A percentile compares a stretch with the other conserved stretches of the same genome.
Conservation (phyloP, 53 echinoderm and acorn worm species). For the Mesocentrotus franciscanus region DNA sequence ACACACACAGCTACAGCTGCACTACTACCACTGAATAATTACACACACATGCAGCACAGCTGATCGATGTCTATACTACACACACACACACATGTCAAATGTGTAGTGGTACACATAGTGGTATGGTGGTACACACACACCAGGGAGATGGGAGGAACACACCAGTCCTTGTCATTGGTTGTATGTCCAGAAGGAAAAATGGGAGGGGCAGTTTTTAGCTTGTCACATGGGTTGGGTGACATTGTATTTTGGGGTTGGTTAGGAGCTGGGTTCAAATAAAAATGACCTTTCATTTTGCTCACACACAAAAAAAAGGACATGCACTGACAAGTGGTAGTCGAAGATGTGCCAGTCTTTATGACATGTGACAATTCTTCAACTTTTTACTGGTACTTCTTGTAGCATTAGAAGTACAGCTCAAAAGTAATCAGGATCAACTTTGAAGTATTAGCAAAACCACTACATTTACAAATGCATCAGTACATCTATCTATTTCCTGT, state of each 20-base stretch:
- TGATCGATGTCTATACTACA: not conserved
- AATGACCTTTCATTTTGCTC: constrained; percentile 34
- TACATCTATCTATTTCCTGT: not conserved
- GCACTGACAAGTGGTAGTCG: not conserved
- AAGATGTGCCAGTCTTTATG: not conserved
- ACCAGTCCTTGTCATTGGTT: not conserved
- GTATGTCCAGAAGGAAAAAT: constrained; percentile 27
- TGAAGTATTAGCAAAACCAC: not conserved
- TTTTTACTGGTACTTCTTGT: not conserved
- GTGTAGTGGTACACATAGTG: not conserved
- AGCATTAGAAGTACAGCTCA: not conserved
- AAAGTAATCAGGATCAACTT: not conserved
- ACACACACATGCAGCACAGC: constrained; percentile 19
- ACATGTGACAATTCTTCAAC: not conserved
- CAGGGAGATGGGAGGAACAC: too few relatives aligned
- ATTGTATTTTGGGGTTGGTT: constrained; percentile 2
- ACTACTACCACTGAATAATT: not conserved
- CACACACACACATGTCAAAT: not conserved
- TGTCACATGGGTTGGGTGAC: constrained; percentile 38
- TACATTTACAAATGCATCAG: not conserved
- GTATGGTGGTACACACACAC: not conserved
- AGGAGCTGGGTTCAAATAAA: constrained; percentile 13
- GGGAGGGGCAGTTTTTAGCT: constrained; percentile 62
- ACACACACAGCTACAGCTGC: not conserved
- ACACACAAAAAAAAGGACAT: not conserved